These are phyloP conservation scores for Drosophila ezoana DNA, from an alignment of 2,888 invertebrate species.

Conservation along the genomic window DNA sequence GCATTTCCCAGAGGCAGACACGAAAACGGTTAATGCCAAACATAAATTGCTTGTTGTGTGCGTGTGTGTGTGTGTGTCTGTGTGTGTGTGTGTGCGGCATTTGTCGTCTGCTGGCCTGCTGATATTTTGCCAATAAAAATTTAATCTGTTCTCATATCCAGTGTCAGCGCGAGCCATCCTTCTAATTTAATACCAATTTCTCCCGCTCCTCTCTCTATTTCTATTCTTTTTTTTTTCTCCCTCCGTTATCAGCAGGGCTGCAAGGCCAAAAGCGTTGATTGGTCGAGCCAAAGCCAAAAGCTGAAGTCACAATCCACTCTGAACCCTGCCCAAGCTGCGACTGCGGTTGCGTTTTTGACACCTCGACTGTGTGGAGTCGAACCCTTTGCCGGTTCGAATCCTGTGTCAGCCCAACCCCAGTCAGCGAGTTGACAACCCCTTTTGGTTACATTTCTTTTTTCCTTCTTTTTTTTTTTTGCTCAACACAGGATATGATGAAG, in stretches of 20 bases:
- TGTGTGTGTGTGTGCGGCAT: neutral
- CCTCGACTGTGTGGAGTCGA: slow-evolving; percentile 46
- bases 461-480: slow-evolving; percentile 18
- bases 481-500: slow-evolving; percentile 64
- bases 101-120: slow-evolving; percentile 46
- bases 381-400: slow-evolving; percentile 39
- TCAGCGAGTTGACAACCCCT: slow-evolving; percentile 52
- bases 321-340: slow-evolving; percentile 27
- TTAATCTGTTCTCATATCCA: slow-evolving; percentile 73
- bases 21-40: slow-evolving; percentile 75
- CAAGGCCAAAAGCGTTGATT: slow-evolving; percentile 57
- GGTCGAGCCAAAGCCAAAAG: slow-evolving; percentile 35
- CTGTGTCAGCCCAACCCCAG: too few relatives aligned
- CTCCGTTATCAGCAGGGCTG: slow-evolving; percentile 49
- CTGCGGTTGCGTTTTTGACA: slow-evolving; percentile 59
- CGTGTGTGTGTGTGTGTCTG: neutral
- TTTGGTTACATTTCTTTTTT: slow-evolving; percentile 18
- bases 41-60: slow-evolving; percentile 60
- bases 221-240: slow-evolving; percentile 14
- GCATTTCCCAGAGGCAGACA: slow-evolving; percentile 45
- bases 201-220: slow-evolving; percentile 3
- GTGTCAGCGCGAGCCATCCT: slow-evolving; percentile 38
- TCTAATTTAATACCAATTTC: slow-evolving; percentile 68
- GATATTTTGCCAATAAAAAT: slow-evolving; percentile 81
- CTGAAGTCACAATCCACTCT: slow-evolving; percentile 5